phyloP scores from a whole-genome alignment of 1,140 invertebrate species.

The Cryptotermes secundus region DNA sequence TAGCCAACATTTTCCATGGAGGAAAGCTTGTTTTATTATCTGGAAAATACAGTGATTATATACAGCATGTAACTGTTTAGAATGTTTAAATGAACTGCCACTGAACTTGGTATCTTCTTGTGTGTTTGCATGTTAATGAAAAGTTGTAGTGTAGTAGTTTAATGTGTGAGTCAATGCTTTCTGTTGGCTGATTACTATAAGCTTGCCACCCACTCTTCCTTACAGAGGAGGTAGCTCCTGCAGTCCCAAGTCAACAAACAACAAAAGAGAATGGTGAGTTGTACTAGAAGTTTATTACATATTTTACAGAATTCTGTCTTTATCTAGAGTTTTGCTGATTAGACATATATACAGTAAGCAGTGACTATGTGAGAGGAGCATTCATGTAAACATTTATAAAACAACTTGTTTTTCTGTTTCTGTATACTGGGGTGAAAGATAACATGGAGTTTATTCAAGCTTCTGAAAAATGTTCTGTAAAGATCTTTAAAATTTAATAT shows the following conservation, averaged over 20 bases:
- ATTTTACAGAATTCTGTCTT: not conserved
- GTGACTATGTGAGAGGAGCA: not conserved
- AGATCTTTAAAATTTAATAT: not conserved
- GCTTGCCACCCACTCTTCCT: conserved; percentile 26
- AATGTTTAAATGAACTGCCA: not conserved
- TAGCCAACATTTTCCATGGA: no score
- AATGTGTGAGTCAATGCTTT: not conserved
- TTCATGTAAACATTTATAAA: not conserved
- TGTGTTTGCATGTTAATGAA: not conserved
- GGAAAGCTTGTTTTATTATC: no score
- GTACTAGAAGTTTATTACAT: not conserved
- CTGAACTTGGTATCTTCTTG: not conserved
- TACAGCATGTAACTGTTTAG: no score
- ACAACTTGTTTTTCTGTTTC: not conserved
- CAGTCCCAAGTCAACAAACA: conserved; percentile 29
- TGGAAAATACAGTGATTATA: no score
- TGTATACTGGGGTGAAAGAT: not conserved
- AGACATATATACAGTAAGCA: not conserved
- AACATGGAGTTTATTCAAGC: not conserved
- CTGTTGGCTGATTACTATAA: not conserved
- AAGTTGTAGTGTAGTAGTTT: not conserved
- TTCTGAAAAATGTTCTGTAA: not conserved
- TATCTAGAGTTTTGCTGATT: not conserved
- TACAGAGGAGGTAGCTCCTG: conserved; percentile 25
- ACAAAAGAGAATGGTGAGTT: conserved; percentile 33